Conservation (phyloP, 2,888 invertebrate genomes). For the Chymomyza procnemis region DNA sequence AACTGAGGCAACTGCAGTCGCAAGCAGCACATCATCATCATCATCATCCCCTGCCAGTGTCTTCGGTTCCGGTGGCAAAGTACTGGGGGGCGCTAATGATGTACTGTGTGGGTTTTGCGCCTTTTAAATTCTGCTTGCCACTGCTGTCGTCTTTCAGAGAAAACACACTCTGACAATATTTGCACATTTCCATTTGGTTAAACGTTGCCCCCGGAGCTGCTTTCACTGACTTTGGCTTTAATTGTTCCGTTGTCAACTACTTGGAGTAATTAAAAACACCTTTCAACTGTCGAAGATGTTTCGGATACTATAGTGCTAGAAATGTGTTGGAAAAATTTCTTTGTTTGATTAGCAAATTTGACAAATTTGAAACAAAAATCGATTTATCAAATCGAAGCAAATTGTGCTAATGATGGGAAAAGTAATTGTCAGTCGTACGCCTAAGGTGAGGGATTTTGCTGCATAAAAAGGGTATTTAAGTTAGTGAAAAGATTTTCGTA, state of each 20-base stretch:
- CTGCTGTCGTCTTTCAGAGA: slow-evolving; percentile 17
- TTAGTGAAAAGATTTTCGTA: not conserved
- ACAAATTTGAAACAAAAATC: slow-evolving; percentile 59
- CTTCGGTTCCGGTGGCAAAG: not conserved
- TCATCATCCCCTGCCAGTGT: slow-evolving; percentile 25
- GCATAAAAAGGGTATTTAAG: too few relatives aligned
- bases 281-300: slow-evolving; percentile 65
- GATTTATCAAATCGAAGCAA: not conserved
- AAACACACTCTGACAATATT: slow-evolving; percentile 55
- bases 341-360: slow-evolving; percentile 53
- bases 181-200: slow-evolving; percentile 72
- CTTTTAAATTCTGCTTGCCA: slow-evolving; percentile 4
- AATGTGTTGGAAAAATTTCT: not conserved
- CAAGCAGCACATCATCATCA: not conserved
- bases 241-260: slow-evolving; percentile 65
- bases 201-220: slow-evolving; percentile 49
- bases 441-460: not conserved
- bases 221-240: slow-evolving; percentile 35
- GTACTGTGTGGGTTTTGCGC: slow-evolving; percentile 65
- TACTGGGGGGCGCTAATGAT: slow-evolving; percentile 58
- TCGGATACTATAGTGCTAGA: not conserved
- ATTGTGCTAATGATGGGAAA: not conserved
- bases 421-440: not conserved
- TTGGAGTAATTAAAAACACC: slow-evolving; percentile 76
- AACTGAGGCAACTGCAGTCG: not conserved